Evolutionary conservation across 1,140 invertebrate genomes (phyloP).

Genomic region (Drosophila ficusphila): DNA sequence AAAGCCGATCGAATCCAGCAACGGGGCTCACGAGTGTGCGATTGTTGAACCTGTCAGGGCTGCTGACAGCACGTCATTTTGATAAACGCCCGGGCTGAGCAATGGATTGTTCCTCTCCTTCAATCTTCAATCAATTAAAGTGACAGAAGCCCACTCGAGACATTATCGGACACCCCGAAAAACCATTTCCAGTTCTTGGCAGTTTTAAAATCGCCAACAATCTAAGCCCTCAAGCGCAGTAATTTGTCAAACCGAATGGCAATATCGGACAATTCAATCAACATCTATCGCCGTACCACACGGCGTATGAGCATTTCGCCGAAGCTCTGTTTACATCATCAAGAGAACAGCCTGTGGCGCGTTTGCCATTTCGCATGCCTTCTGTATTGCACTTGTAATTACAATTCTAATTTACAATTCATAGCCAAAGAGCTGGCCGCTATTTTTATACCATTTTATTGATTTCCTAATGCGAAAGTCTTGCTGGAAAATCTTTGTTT

Average conservation of each 20-base stretch:
- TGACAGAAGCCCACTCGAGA: constrained; percentile 25
- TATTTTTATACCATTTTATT: constrained; percentile 72
- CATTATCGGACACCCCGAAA: constrained; percentile 23
- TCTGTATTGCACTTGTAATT: constrained; percentile 64
- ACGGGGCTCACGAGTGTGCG: constrained; percentile 7
- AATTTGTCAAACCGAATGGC: constrained; percentile 40
- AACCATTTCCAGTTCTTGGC: constrained; percentile 53
- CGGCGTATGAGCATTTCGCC: constrained; percentile 50
- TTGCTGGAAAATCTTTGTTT: constrained; percentile 63
- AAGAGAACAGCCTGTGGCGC: constrained; percentile 27
- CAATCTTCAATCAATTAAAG: constrained; percentile 56
- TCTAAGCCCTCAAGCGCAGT: constrained; percentile 26
- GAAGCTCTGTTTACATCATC: constrained; percentile 59
- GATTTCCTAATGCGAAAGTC: constrained; percentile 65
- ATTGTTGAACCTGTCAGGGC: constrained; percentile 49
- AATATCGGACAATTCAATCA: constrained; percentile 19
- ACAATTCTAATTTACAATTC: constrained; percentile 71
- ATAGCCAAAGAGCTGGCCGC: constrained; percentile 62
- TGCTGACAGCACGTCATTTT: constrained; percentile 58
- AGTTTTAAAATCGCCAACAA: constrained; percentile 29
- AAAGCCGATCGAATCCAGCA: constrained; percentile 9
- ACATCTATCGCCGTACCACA: constrained; percentile 26
- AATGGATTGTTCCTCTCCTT: constrained; percentile 43
- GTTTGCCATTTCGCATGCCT: constrained; percentile 44
- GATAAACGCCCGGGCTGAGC: constrained; percentile 64